A percentile compares a stretch with the other conserved stretches of the same genome.
These are phyloP conservation scores for Drosophila punjabiensis DNA, from an alignment of 1,140 invertebrate genomes.

Conservation along the genomic window DNA sequence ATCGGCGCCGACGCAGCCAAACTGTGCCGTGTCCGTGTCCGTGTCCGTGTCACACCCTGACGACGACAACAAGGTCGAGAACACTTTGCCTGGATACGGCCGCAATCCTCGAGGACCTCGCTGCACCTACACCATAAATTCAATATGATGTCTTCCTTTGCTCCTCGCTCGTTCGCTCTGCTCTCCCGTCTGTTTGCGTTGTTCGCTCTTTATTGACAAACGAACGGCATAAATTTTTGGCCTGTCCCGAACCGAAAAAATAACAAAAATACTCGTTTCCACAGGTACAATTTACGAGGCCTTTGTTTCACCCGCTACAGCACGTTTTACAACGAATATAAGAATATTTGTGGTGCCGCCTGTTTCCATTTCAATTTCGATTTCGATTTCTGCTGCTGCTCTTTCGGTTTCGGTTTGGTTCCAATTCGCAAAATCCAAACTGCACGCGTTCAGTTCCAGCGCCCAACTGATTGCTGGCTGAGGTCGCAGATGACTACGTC, in stretches of 20 bases:
- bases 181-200: slow-evolving; percentile 24
- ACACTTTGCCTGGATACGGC: not conserved
- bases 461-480: slow-evolving; percentile 67
- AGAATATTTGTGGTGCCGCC: slow-evolving; percentile 6
- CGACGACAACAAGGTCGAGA: slow-evolving; percentile 14
- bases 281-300: slow-evolving; percentile 19
- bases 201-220: slow-evolving; percentile 58
- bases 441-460: slow-evolving; percentile 74
- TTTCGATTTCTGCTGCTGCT: not conserved
- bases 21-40: slow-evolving; percentile 19
- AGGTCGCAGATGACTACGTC: slow-evolving; percentile 56
- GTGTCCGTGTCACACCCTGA: slow-evolving; percentile 39
- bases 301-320: slow-evolving; percentile 13
- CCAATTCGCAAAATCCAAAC: slow-evolving; percentile 61
- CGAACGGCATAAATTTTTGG: slow-evolving; percentile 45
- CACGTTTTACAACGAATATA: slow-evolving; percentile 17
- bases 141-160: slow-evolving; percentile 52
- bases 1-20: slow-evolving; percentile 44
- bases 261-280: not conserved
- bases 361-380: slow-evolving; percentile 15
- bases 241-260: not conserved
- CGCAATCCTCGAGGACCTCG: slow-evolving; percentile 26
- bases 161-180: slow-evolving; percentile 1
- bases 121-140: slow-evolving; percentile 71
- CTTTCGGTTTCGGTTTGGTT: slow-evolving; percentile 32